These are phyloP conservation scores for Syrista parreyssii DNA, from an alignment of 2,888 invertebrate genomes.

Conservation along the genomic window DNA sequence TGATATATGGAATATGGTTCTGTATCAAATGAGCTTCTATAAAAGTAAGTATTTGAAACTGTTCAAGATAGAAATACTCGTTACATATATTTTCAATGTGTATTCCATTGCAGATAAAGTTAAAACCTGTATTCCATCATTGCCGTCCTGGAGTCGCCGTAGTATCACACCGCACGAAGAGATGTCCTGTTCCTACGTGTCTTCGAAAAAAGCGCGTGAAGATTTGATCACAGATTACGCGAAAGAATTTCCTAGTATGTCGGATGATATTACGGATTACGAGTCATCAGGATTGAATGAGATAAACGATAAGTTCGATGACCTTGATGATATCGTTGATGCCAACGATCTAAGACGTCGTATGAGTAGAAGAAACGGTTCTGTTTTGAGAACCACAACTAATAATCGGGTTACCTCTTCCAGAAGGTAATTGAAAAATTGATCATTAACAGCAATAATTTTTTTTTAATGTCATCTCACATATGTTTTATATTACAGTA, in stretches of 20 bases:
- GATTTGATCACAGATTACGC: constrained; percentile 39
- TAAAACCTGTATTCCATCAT: constrained; percentile 29
- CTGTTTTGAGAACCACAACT: constrained; percentile 12
- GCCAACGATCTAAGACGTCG: constrained; percentile 37
- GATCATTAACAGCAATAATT: not conserved
- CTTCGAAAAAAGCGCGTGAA: constrained; percentile 45
- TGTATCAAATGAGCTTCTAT: constrained; percentile 25
- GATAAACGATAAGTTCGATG: constrained; percentile 18
- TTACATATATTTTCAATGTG: not conserved
- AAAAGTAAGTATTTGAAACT: constrained; percentile 26
- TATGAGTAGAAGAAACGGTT: constrained; percentile 7
- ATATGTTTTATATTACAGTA: constrained; percentile 30
- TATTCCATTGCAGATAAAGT: constrained; percentile 39
- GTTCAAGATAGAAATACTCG: not conserved
- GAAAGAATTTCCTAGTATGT: constrained; percentile 34
- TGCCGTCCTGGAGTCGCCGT: constrained; percentile 37
- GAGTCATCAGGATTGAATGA: constrained; percentile 19
- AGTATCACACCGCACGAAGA: constrained; percentile 45
- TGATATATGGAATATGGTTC: not conserved
- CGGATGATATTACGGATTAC: constrained; percentile 37
- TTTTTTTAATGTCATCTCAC: not conserved
- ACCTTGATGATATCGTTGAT: constrained; percentile 35
- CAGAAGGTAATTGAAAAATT: constrained; percentile 38
- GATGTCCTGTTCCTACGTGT: constrained; percentile 56
- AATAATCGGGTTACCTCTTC: constrained; percentile 23